Evolutionary conservation across 2,113 vertebrate genomes (phyloP).

Genomic region (Stomatorhinus ivindoensis): DNA sequence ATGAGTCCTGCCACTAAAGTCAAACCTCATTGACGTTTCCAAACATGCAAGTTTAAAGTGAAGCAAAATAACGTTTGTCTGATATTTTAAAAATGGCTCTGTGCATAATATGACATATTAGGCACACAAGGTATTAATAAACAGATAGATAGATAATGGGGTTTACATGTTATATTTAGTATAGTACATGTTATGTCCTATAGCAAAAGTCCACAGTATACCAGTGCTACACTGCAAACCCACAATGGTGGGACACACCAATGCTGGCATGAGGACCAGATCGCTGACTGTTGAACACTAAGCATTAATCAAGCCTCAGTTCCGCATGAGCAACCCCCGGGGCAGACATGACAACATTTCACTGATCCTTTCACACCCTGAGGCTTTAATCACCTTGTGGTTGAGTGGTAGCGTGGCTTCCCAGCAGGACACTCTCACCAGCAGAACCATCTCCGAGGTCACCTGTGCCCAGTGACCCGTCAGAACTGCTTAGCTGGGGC

Average conservation of each 20-base stretch:
- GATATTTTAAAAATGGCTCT: neutral
- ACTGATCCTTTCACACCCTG: neutral
- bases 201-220: neutral
- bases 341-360: neutral
- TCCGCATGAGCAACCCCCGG: neutral
- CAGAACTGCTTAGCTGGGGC: neutral
- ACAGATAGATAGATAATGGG: neutral
- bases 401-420: neutral
- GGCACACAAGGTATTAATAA: neutral
- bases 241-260: neutral
- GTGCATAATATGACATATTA: neutral
- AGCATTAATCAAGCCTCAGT: slow-evolving; percentile 2
- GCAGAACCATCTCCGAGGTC: neutral
- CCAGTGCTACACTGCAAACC: neutral
- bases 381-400: slow-evolving; percentile 4
- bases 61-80: neutral
- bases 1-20: neutral
- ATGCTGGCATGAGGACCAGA: neutral
- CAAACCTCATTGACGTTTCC: neutral
- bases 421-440: neutral
- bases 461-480: neutral
- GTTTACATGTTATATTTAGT: neutral
- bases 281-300: neutral
- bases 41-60: neutral
- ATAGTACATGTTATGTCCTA: neutral